Conservation (phyloP, 2,113 vertebrate genomes). For the Rhadina sibilatrix region DNA sequence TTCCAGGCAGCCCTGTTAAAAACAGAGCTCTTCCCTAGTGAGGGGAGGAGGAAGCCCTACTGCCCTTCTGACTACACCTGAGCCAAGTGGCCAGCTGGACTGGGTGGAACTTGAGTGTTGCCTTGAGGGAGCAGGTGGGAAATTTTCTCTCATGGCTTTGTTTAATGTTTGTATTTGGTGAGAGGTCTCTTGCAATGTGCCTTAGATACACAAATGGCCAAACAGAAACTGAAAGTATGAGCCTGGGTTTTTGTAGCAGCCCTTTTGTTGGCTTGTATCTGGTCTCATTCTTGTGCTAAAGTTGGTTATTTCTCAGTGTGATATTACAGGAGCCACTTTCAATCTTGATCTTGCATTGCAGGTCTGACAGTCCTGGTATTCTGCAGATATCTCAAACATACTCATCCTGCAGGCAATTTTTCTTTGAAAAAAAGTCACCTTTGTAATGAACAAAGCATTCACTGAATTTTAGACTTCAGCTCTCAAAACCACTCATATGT, state of each 20-base stretch:
- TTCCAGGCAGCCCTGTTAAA: neutral
- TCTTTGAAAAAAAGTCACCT: neutral
- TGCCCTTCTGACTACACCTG: neutral
- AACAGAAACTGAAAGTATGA: neutral
- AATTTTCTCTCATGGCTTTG: neutral
- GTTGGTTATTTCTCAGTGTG: neutral
- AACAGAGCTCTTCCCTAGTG: accelerated
- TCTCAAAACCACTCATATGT: neutral
- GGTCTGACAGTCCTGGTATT: neutral
- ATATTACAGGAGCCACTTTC: neutral
- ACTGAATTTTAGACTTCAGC: neutral
- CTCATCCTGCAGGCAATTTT: neutral
- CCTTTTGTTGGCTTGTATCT: neutral
- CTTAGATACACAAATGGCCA: neutral
- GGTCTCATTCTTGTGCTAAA: neutral
- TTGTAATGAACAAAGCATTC: neutral
- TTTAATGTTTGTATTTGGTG: neutral
- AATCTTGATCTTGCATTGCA: accelerated
- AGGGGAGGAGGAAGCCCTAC: neutral
- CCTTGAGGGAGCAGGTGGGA: neutral
- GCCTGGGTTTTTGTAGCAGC: neutral
- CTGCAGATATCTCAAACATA: neutral
- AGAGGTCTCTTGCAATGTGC: neutral
- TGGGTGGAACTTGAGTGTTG: neutral
- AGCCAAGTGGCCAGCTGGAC: neutral